Evolutionary conservation across 1,140 invertebrate genomes (phyloP), one percentile per base, ranked within the genome.

Genomic region (Achroia grisella): DNA sequence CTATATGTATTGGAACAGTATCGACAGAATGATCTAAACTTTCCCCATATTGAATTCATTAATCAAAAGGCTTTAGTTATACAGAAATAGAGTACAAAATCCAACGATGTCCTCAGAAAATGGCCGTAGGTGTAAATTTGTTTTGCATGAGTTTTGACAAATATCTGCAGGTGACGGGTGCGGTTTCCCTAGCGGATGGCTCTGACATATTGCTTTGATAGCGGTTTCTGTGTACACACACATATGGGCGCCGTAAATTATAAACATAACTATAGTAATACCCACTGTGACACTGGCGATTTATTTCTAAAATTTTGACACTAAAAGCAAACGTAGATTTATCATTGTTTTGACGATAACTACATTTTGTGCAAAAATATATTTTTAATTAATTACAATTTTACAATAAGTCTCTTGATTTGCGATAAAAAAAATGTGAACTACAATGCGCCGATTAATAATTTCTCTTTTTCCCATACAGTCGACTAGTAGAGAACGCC

Each of bases 191-290:
- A 66, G 57, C 66, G 75, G 71, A 80, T 80, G 80, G 50, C 51
- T 71, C 67, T 84, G 75, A 84, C 77, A 72, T 81, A 81, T 84
- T 73, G 70, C 66, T 75, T 71, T 73, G 77, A 78, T 81, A 76
- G 65, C 66, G 65, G 71, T 68, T 69, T 63, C 47, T 56, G 55
- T 66, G 58, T 44, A 52, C 62, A 65, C 67, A 52, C 62, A 65
- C 67, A 78, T 69, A 60, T 59, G 62, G 69, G 61, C 37, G 34
- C 66, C 66, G 65, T 80, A 76, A 78, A 82, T 78, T 68, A 69
- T 52, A 55, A 46, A 29, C 48, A 56, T 23, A 23, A 44, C 39
- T 53, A 39, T 45, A 47, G 28, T 44, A 44, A 56, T 34, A 14
- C 37, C 29, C 17, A 40, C 33, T 40, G 44, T 39, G 13, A 15